These are phyloP conservation scores for Herpetotheres cachinnans DNA, from an alignment of 2,113 vertebrate genomes.

Conservation along the genomic window DNA sequence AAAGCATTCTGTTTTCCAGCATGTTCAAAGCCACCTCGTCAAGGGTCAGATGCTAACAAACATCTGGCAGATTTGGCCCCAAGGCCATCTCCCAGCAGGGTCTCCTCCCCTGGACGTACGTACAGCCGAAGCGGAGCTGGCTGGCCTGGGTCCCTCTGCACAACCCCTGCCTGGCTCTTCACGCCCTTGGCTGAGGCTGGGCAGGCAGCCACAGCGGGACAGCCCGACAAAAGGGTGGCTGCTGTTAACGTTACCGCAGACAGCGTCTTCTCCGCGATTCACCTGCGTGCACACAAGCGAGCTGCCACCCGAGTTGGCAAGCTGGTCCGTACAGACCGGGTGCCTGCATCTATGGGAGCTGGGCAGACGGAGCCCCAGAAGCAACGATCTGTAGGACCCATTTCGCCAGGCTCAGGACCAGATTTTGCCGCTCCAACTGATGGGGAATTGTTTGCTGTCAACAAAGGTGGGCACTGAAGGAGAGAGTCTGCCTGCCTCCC, in stretches of 20 bases:
- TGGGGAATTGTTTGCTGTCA: neutral
- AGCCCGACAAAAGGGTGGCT: neutral
- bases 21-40: neutral
- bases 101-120: neutral
- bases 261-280: neutral
- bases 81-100: neutral
- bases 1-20: neutral
- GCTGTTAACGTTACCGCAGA: neutral
- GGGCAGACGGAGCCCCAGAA: neutral
- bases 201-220: neutral
- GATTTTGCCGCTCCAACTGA: neutral
- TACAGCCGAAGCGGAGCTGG: neutral
- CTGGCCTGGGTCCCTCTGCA: neutral
- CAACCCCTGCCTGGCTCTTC: neutral
- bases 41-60: neutral
- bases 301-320: neutral
- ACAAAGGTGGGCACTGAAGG: neutral
- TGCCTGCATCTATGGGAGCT: neutral
- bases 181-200: neutral
- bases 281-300: neutral
- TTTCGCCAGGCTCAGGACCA: neutral
- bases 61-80: neutral
- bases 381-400: rapidly evolving
- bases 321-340: neutral
- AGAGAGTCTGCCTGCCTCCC: neutral